Percentiles rank a stretch among this genome's conserved stretches.
Evolutionary conservation across 1,140 invertebrate genomes (phyloP).

Genomic region (Manduca sexta): DNA sequence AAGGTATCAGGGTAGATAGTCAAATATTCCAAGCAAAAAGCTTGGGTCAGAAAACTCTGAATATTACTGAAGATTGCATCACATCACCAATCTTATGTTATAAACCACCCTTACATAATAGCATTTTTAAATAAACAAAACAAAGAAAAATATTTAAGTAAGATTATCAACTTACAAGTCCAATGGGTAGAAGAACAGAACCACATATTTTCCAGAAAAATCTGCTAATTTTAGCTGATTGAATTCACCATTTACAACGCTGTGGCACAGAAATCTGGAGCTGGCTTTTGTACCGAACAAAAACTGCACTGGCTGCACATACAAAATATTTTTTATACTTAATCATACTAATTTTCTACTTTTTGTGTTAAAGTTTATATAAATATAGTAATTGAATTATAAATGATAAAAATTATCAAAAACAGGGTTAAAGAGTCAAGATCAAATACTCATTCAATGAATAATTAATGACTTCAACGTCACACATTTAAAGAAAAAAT

Average conservation of each 20-base stretch:
- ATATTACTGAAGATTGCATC: too few relatives aligned
- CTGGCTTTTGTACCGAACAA: conserved; percentile 82
- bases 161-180: conserved; percentile 85
- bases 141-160: too few relatives aligned
- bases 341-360: neutral
- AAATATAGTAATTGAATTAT: too few relatives aligned
- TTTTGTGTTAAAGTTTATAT: neutral
- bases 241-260: conserved; percentile 94
- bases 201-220: conserved; percentile 95
- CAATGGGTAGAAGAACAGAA: conserved; percentile 92
- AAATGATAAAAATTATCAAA: too few relatives aligned
- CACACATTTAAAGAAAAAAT: neutral
- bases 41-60: too few relatives aligned
- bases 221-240: conserved; percentile 90
- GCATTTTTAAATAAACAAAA: too few relatives aligned
- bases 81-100: too few relatives aligned
- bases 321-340: neutral
- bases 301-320: conserved; percentile 41
- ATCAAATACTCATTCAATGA: too few relatives aligned
- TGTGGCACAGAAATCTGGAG: conserved; percentile 90
- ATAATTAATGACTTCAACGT: neutral
- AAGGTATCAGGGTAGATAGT: too few relatives aligned
- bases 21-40: too few relatives aligned
- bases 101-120: too few relatives aligned
- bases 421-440: too few relatives aligned